A percentile compares a stretch with the other conserved stretches of the same genome.
These are phyloP conservation scores for Pocota personata DNA, from an alignment of 2,888 invertebrate genomes.

Conservation along the genomic window DNA sequence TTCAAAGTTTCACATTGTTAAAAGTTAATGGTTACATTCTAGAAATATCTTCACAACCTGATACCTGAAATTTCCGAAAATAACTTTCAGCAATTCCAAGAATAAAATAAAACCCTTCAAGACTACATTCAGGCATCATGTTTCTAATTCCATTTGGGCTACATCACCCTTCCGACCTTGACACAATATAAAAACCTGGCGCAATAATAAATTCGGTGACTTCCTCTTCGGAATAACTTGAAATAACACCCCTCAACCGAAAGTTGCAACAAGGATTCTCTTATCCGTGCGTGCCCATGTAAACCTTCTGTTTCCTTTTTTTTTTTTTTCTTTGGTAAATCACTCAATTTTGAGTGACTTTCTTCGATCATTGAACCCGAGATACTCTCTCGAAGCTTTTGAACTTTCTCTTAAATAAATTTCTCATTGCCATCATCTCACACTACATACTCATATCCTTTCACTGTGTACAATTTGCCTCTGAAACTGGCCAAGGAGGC, in stretches of 20 bases:
- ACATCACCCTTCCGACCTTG: conserved; percentile 56
- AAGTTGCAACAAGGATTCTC: conserved; percentile 21
- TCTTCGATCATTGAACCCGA: conserved; percentile 49
- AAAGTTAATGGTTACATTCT: not conserved
- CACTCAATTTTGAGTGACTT: conserved; percentile 48
- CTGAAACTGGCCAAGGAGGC: not conserved
- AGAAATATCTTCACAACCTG: not conserved
- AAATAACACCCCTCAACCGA: not conserved
- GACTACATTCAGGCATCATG: not conserved
- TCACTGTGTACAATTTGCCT: too few species aligned
- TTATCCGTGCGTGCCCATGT: not conserved
- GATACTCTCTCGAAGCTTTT: conserved; percentile 18
- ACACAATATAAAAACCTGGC: conserved; percentile 44
- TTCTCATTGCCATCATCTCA: not conserved
- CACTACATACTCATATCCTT: not conserved
- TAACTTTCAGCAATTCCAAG: not conserved
- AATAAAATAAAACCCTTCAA: not conserved
- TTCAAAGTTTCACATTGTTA: not conserved
- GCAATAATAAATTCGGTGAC: conserved; percentile 50
- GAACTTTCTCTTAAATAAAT: conserved; percentile 24
- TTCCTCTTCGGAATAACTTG: conserved; percentile 39
- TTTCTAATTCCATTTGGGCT: conserved; percentile 43
- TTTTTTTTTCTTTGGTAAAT: not conserved
- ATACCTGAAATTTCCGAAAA: not conserved
- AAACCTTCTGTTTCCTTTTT: too few species aligned